Percentiles rank a stretch among this genome's conserved stretches.
Evolutionary conservation across 1,140 invertebrate genomes (phyloP).

Genomic region (Bombus huntii): DNA sequence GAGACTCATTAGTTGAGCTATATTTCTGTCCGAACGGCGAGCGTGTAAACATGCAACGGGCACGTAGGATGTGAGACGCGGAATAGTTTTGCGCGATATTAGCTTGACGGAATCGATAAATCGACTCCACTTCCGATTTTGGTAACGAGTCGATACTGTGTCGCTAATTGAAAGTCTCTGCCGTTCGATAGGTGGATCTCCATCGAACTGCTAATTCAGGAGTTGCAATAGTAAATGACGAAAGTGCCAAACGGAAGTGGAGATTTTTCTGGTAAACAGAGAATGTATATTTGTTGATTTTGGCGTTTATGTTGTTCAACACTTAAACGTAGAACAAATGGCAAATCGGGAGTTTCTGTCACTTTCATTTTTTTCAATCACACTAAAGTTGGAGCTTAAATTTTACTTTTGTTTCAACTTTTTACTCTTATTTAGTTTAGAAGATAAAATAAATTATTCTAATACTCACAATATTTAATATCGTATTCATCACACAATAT

Average conservation of each 20-base stretch:
- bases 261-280: too few relatives aligned
- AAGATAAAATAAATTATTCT: neutral
- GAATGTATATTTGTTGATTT: neutral
- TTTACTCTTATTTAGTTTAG: neutral
- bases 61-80: neutral
- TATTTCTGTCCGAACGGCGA: neutral
- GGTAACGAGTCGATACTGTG: too few relatives aligned
- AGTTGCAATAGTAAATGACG: neutral
- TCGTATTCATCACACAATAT: too few relatives aligned
- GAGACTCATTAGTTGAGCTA: neutral
- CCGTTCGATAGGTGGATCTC: neutral
- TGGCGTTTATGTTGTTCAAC: neutral
- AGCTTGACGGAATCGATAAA: slow-evolving; percentile 16
- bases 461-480: too few relatives aligned
- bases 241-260: too few relatives aligned
- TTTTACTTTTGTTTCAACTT: neutral
- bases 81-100: slow-evolving; percentile 26
- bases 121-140: neutral
- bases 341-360: too few relatives aligned
- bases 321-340: neutral
- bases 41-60: slow-evolving; percentile 3
- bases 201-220: neutral
- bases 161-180: neutral
- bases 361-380: neutral
- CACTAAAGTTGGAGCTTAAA: neutral